Conservation (phyloP, 2,113 vertebrate genomes). For the Gasterosteus nipponicus region DNA sequence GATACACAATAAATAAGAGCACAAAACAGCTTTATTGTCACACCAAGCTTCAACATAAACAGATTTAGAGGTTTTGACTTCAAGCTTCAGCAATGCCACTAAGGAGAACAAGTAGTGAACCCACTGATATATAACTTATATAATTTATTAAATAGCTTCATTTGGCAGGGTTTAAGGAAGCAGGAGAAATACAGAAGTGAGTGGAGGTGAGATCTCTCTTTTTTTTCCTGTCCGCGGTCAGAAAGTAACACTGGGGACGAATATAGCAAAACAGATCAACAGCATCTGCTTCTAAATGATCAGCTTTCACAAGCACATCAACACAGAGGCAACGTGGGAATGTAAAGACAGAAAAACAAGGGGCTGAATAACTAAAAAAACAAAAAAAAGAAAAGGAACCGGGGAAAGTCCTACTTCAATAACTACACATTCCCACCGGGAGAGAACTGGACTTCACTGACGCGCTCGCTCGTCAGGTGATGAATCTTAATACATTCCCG, state of each 20-base stretch:
- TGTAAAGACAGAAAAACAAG: constrained; percentile 84
- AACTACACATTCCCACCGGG: constrained; percentile 33
- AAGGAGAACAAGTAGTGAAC: constrained; percentile 79
- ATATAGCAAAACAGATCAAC: constrained; percentile 79
- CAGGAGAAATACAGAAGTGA: constrained; percentile 69
- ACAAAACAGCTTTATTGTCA: constrained; percentile 90
- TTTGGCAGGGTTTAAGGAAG: constrained; percentile 80
- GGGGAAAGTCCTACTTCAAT: constrained; percentile 57
- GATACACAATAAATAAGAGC: constrained; percentile 26
- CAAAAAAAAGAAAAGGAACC: not conserved
- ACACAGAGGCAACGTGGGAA: constrained; percentile 76
- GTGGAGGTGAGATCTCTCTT: constrained; percentile 53
- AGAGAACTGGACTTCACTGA: constrained; percentile 25
- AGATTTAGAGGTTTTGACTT: constrained; percentile 83
- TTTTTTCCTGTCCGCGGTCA: constrained; percentile 68
- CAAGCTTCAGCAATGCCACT: constrained; percentile 83
- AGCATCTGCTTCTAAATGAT: constrained; percentile 73
- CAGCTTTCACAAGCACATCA: constrained; percentile 81
- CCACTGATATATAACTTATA: constrained; percentile 82
- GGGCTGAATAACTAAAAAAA: not conserved
- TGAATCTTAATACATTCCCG: constrained; percentile 59
- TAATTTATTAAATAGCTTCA: constrained; percentile 81
- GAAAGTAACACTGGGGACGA: constrained; percentile 82
- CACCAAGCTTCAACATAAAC: constrained; percentile 85
- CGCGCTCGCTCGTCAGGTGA: not conserved